Base-by-base conservation (phyloP, 92 coral and sea anemone species). In the Hydrozoanthus gracilis region DNA sequence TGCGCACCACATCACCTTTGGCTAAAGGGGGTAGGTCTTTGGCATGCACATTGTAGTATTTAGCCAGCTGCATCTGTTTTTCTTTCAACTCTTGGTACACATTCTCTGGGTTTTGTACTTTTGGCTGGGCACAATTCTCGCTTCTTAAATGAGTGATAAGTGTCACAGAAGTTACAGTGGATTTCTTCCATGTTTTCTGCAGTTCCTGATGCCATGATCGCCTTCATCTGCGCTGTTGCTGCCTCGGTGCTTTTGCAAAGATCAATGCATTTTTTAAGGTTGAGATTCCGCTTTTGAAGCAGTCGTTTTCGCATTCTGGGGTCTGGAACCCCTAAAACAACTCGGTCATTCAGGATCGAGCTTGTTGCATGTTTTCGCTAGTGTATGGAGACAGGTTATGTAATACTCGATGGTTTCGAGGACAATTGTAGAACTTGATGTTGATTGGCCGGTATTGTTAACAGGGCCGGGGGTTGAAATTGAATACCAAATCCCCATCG, bases 321-420 rank as follows among this genome's bases (percentile, higher is more conserved):
- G 17, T 71, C 51, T 5, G 14, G 76, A 44, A 71, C 76, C 8
- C 76, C 49, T 49, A 71, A 51, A 44, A 71, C 76, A 8, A 71
- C 12, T 2, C 51, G 17, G 76, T 87, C 85, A 44, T 71, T 72
- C 44, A 87, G 76, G n/a, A 77, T 61, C 35, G 78, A 77, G 64
- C 15, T 78, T 77, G 62, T 78, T 87, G 48, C 85, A 77, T 39
- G 78, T 68, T 18, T 78, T 87, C 79, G 27, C 74, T 67, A 87
- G 77, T 15, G 80, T 87, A 44, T 84, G 84, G 35, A 86, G 75
- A 35, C 74, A 64, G 13, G 70, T 76, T n/a, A 86, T 46, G 16
- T 76, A 76, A 13, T 78, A 71, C 4, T 78, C 78, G 16, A 71
- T 71, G 11, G 85, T 14, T 55, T 78, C 89, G 20, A n/a, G n/a